A percentile compares a stretch with the other conserved stretches of the same genome.
Evolutionary conservation across 2,113 vertebrate genomes (phyloP).

Genomic region (Laticauda colubrina): DNA sequence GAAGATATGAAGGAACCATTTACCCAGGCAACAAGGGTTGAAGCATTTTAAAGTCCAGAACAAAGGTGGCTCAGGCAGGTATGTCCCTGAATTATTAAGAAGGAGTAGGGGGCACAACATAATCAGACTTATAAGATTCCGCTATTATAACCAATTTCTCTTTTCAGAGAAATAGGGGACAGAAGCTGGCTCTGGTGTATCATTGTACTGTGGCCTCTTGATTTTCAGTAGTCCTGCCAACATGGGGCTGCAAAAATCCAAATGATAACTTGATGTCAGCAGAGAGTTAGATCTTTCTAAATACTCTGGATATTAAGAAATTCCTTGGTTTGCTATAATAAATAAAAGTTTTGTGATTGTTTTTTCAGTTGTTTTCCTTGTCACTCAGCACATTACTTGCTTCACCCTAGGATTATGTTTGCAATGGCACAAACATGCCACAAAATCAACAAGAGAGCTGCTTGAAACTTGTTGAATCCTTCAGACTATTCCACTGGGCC

Average conservation of each 20-base stretch:
- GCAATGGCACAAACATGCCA: not conserved
- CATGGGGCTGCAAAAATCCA: not conserved
- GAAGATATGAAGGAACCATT: not conserved
- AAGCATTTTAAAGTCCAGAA: not conserved
- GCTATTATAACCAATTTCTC: not conserved
- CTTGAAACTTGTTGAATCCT: not conserved
- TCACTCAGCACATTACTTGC: not conserved
- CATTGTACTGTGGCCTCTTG: not conserved
- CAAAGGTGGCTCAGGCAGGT: not conserved
- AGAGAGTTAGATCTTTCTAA: not conserved
- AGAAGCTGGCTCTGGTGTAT: not conserved
- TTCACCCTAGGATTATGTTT: not conserved
- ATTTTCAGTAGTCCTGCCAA: not conserved
- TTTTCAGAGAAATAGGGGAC: not conserved
- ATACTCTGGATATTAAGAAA: not conserved
- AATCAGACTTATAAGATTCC: not conserved
- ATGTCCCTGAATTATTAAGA: not conserved
- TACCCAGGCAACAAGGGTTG: not conserved
- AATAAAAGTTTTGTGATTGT: not conserved
- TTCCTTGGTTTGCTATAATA: not conserved
- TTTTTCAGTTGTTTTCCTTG: not conserved
- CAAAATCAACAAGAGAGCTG: not conserved
- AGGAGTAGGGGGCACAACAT: not conserved
- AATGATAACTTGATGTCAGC: not conserved
- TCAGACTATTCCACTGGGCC: not conserved